These are phyloP conservation scores for Phalera bucephala DNA, from an alignment of 2,888 invertebrate species.

Conservation along the genomic window DNA sequence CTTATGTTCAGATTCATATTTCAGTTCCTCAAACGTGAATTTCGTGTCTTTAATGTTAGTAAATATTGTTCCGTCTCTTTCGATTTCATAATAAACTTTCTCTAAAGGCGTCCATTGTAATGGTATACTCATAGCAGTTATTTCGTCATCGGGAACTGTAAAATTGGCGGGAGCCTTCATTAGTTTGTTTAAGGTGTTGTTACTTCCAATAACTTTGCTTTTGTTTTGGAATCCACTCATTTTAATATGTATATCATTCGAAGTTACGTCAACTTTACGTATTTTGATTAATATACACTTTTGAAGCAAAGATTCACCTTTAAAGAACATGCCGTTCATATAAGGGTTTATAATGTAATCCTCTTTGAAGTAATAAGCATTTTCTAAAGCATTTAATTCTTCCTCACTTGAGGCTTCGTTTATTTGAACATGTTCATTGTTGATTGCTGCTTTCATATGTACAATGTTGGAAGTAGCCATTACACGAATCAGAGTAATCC, in stretches of 20 bases:
- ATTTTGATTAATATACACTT: conserved; percentile 61
- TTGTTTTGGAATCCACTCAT: conserved; percentile 49
- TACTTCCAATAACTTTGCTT: conserved; percentile 40
- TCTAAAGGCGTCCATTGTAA: conserved; percentile 49
- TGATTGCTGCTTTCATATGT: conserved; percentile 51
- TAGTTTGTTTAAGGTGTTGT: conserved; percentile 22
- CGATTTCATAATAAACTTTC: conserved; percentile 60
- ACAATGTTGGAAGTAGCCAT: conserved; percentile 47
- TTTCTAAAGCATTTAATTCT: conserved; percentile 49
- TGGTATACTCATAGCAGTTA: conserved; percentile 44
- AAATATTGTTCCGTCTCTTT: conserved; percentile 57
- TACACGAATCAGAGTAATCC: conserved; percentile 58
- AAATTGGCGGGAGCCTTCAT: conserved; percentile 44
- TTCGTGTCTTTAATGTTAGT: conserved; percentile 46
- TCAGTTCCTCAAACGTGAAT: conserved; percentile 51
- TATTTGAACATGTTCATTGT: conserved; percentile 47
- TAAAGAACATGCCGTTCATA: conserved; percentile 32
- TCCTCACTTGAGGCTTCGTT: conserved; percentile 42
- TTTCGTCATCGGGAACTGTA: conserved; percentile 32
- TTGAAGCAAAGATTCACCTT: conserved; percentile 38
- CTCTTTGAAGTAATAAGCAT: conserved; percentile 54
- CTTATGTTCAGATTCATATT: conserved; percentile 43
- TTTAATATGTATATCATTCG: conserved; percentile 56
- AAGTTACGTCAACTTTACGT: conserved; percentile 48
- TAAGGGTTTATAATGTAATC: conserved; percentile 58